These are phyloP conservation scores for Nymphalis polychloros DNA, from an alignment of 2,888 invertebrate species.

Conservation along the genomic window DNA sequence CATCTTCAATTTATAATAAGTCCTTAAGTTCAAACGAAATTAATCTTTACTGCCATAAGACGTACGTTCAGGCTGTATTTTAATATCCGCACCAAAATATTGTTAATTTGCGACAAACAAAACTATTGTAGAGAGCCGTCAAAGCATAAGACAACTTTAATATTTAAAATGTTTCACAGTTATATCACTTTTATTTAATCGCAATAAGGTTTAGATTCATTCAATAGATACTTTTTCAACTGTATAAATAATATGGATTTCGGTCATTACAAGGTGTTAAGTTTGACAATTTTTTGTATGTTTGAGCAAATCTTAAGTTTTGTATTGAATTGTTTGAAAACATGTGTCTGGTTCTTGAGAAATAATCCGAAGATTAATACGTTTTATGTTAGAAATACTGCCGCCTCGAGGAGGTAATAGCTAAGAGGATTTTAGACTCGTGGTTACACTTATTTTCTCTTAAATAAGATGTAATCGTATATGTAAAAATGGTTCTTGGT, in stretches of 20 bases:
- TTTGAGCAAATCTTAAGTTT: constrained; percentile 52
- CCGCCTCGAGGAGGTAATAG: constrained; percentile 20
- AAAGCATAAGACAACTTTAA: constrained; percentile 22
- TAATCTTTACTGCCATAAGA: constrained; percentile 10
- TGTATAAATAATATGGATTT: neutral
- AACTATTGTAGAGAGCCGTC: constrained; percentile 44
- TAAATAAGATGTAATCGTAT: neutral
- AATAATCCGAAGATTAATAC: constrained; percentile 31
- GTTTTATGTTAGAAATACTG: constrained; percentile 19
- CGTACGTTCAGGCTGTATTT: neutral
- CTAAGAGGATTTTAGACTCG: constrained; percentile 4
- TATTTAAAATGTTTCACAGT: neutral
- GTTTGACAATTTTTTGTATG: constrained; percentile 51
- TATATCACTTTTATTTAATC: constrained; percentile 3
- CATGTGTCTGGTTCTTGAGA: constrained; percentile 25
- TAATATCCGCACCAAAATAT: constrained; percentile 3
- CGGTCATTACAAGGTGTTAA: constrained; percentile 47
- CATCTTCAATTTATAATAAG: constrained; percentile 12
- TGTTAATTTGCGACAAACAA: constrained; percentile 41
- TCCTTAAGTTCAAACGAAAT: neutral
- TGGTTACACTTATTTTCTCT: neutral
- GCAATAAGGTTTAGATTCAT: constrained; percentile 30
- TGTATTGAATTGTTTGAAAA: constrained; percentile 45
- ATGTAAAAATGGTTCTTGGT: too few species aligned
- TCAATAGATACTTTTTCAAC: neutral